These are phyloP conservation scores for Diaphora mendica DNA, from an alignment of 2,888 invertebrate genomes.

Conservation along the genomic window DNA sequence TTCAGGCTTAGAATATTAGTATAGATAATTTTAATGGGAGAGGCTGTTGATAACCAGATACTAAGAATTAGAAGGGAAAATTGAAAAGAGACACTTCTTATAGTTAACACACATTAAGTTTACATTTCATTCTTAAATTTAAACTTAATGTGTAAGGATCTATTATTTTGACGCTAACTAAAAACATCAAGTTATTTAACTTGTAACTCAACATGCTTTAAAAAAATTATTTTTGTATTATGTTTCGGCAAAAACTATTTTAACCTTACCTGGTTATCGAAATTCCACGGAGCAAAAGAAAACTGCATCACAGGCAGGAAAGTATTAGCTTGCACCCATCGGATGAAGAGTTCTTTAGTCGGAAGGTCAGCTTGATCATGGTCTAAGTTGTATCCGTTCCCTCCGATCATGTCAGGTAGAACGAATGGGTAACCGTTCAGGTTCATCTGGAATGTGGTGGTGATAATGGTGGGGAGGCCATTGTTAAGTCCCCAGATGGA, in stretches of 20 bases:
- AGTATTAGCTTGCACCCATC: constrained; percentile 92
- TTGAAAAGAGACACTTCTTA: too few species aligned
- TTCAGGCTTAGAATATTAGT: too few species aligned
- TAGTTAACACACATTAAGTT: too few species aligned
- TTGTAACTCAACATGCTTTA: too few species aligned
- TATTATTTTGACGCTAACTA: too few species aligned
- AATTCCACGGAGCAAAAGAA: constrained; percentile 93
- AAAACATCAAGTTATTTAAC: too few species aligned
- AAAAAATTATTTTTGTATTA: too few species aligned
- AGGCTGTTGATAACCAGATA: too few species aligned
- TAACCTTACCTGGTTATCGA: constrained; percentile 83
- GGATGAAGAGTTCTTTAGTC: constrained; percentile 89
- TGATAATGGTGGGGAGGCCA: constrained; percentile 90
- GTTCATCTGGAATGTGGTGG: constrained; percentile 89
- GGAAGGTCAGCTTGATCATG: constrained; percentile 80
- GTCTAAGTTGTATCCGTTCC: constrained; percentile 86
- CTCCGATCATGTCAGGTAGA: constrained; percentile 93
- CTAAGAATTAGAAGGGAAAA: too few species aligned
- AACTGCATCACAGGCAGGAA: constrained; percentile 94
- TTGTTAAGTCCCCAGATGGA: constrained; percentile 90
- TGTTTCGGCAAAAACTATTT: neutral
- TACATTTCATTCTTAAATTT: too few species aligned
- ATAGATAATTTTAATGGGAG: too few species aligned
- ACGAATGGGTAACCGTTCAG: constrained; percentile 90
- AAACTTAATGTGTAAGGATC: too few species aligned